phyloP scores from a whole-genome alignment of 1,140 invertebrate species.

The Drosophila micromelanica region DNA sequence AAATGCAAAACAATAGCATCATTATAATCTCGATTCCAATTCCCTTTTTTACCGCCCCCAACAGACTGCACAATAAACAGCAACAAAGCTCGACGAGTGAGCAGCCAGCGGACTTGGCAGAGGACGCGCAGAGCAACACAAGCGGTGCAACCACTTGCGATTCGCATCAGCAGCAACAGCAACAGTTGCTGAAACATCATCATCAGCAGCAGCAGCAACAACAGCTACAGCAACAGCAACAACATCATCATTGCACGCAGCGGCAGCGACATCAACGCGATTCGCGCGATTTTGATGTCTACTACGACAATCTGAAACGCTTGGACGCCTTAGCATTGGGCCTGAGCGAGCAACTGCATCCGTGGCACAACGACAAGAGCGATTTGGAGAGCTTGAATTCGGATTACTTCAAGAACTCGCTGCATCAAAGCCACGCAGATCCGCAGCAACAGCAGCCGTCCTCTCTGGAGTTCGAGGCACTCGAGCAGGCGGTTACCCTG shows the following conservation, averaged over 20 bases:
- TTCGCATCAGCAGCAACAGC: conserved; percentile 70
- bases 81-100: conserved; percentile 42
- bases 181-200: conserved; percentile 46
- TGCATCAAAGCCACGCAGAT: conserved; percentile 72
- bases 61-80: conserved; percentile 65
- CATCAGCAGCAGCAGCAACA: conserved; percentile 25
- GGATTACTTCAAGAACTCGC: conserved; percentile 87
- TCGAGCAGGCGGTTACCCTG: conserved; percentile 64
- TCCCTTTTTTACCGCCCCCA: conserved; percentile 9
- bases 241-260: conserved; percentile 34
- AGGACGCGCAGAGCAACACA: conserved; percentile 62
- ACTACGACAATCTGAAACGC: conserved; percentile 83
- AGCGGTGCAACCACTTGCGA: conserved; percentile 69
- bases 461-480: conserved; percentile 69
- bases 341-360: conserved; percentile 73
- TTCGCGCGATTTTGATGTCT: conserved; percentile 78
- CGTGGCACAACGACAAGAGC: conserved; percentile 85
- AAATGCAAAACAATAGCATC: conserved; percentile 67
- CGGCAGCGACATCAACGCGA: conserved; percentile 25
- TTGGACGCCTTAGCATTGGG: conserved; percentile 76
- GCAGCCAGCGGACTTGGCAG: conserved; percentile 35
- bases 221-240: conserved; percentile 28
- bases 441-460: conserved; percentile 57
- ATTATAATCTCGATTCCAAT: conserved; percentile 44
- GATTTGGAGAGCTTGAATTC: conserved; percentile 88